Base-by-base conservation (phyloP, 2,797 vertebrate genomes). In the Gambelia wislizenii region DNA sequence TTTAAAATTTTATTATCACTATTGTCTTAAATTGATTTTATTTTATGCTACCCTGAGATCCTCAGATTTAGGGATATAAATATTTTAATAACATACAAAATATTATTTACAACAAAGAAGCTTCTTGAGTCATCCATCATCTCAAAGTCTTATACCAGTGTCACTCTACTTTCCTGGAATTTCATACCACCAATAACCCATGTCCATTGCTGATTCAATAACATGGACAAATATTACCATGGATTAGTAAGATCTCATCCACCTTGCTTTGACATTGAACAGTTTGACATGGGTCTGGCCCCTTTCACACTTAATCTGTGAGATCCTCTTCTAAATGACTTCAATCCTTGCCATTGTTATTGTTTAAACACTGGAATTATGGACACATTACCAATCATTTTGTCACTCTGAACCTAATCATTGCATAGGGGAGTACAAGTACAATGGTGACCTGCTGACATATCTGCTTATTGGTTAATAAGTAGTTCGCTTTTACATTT, bases 401-500 rank as follows among this genome's bases (percentile, higher is more conserved):
- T 7, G 18, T 36, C 16, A n/a, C 30, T 56, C 56, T 56, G 7
- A 33, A 80, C 8, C 33, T 20, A n/a, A 12, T 36, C 14, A 56
- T 30, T 30, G n/a, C 75, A 4, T 2, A 49, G 44, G 20, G 18
- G 16, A 30, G 42, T 33, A 25, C 36, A 9, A 56, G 1, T 22
- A 2, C 39, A 3, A 59, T 80, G n/a, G n/a, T 14, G 33, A 9
- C 49, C 49, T 79, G 18, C 30, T 61, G n/a, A 20, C 2, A 81
- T 27, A 81, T 81, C 7, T 56, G 78, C 30, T 33, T 33, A 54
- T 25, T 82, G 0, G 16, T 42, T 74, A 75, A 44, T 59, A 42
- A 42, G 74, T 49, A 76, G 88, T 90, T 42, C 54, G 12, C 61
- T 36, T 64, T 18, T 13, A 91, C 85, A 87, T 4, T 49, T 67